Percentiles rank a stretch among this genome's conserved stretches.
These are phyloP conservation scores for Fistularia tabacaria DNA, from an alignment of 2,797 vertebrate species.

Conservation along the genomic window DNA sequence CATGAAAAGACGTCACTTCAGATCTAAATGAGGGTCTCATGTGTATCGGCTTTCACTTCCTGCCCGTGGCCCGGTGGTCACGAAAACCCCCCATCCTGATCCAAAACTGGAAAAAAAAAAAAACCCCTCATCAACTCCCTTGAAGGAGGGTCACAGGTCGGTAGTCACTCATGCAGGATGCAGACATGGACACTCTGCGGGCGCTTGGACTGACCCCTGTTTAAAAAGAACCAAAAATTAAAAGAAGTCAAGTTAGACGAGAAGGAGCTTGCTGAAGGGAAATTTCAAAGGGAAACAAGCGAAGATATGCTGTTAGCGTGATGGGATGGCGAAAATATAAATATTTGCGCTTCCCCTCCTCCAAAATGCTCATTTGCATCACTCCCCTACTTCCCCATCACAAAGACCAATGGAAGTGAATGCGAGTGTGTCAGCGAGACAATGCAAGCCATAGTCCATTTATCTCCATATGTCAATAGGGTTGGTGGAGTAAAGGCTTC, in stretches of 20 bases:
- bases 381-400: slow-evolving; percentile 51
- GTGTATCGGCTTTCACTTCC: slow-evolving; percentile 66
- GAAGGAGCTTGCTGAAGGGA: background rate
- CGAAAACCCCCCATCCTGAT: slow-evolving; percentile 47
- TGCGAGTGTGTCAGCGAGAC: slow-evolving; percentile 58
- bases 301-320: background rate
- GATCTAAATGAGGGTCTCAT: slow-evolving; percentile 65
- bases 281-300: background rate
- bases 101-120: slow-evolving; percentile 26
- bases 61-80: slow-evolving; percentile 52
- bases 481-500: slow-evolving; percentile 39
- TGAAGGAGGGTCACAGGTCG: slow-evolving; percentile 58
- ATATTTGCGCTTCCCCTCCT: slow-evolving; percentile 11
- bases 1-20: slow-evolving; percentile 61
- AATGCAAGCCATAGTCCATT: slow-evolving; percentile 66
- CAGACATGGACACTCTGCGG: slow-evolving; percentile 24
- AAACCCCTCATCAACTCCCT: slow-evolving; percentile 38
- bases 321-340: slow-evolving; percentile 25
- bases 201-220: background rate
- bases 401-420: slow-evolving; percentile 64
- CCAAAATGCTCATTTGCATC: slow-evolving; percentile 57
- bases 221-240: too few relatives aligned
- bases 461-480: slow-evolving; percentile 69
- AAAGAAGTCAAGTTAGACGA: background rate
- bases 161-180: slow-evolving; percentile 44